Evolutionary conservation across 1,140 invertebrate species (phyloP), one percentile per base, ranked within the genome.

Genomic region (Euwallacea fornicatus): DNA sequence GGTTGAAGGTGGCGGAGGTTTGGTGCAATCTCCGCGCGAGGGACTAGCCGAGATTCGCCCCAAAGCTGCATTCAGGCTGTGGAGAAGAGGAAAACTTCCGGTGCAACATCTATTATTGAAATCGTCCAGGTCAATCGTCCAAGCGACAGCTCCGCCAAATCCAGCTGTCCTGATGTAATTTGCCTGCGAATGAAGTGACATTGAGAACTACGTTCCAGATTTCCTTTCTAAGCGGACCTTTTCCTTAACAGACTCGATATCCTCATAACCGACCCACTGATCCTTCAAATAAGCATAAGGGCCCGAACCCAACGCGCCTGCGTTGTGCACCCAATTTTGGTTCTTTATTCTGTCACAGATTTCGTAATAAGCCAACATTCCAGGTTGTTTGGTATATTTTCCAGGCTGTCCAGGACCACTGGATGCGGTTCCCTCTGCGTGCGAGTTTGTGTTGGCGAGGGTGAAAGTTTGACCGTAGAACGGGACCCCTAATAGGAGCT

Each of bases 241-340:
- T 66, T 88, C 84, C 16, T 80, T 84, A 2, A 96, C 83, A 42
- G 92, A 95, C 56, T 88, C 86, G 1, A 86, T 78, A 82, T 96
- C 90, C 75, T 98, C 96, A 78, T 89, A 98, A 58, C 94, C 92
- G 0, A 97, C 93, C 94, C 95, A 98, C 76, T 97, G 93, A 75
- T 94, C 86, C 9, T 87, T 87, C 2, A 86, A 83, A 78, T 91
- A 90, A 2, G 93, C 89, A 81, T 91, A 96, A 0, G 94, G 93
- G 10, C 92, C 93, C 3, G 85, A 80, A 44, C 81, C 81, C 21
- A 78, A 81, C 4, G 76, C 78, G 62, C 87, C 85, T 71, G 83
- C 80, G 2, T 83, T 84, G 2, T 83, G 85, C 53, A 83, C 83
- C 89, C 88, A 91, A 42, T 85, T 83, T 13, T 86, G 78, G 58